Evolutionary conservation across 2,797 vertebrate species (phyloP).

Genomic region (Micrastur ruficollis): DNA sequence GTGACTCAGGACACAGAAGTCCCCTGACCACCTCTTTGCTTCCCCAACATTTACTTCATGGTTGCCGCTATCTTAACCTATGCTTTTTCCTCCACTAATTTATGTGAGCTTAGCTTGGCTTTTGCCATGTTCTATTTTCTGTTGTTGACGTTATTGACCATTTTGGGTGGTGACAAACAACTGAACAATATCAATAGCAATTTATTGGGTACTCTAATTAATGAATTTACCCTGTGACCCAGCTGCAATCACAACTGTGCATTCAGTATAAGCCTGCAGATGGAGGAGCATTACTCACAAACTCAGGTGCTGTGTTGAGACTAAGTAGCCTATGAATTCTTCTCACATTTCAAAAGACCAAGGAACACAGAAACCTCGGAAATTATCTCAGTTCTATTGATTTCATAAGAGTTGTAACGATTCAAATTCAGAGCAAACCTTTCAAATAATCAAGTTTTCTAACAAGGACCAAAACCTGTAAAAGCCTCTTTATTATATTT

Average conservation of each 20-base stretch:
- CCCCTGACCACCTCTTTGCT: not conserved
- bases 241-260: not conserved
- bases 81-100: not conserved
- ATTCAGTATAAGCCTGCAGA: not conserved
- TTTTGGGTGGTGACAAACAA: conserved; percentile 37
- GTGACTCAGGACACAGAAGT: not conserved
- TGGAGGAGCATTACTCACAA: not conserved
- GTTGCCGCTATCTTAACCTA: not conserved
- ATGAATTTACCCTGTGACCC: conserved; percentile 9
- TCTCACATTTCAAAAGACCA: not conserved
- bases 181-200: conserved; percentile 7
- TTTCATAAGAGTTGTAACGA: not conserved
- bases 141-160: conserved; percentile 15
- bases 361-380: not conserved
- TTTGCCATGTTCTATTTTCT: not conserved
- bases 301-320: not conserved
- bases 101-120: not conserved
- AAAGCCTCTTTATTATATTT: not conserved
- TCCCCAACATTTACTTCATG: not conserved
- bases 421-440: not conserved
- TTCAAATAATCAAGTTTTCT: not conserved
- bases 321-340: not conserved
- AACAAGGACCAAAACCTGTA: not conserved
- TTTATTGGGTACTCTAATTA: conserved; percentile 53
- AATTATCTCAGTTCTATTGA: not conserved